Evolutionary conservation across 2,797 vertebrate genomes (phyloP), one percentile per base, ranked within the genome.

Genomic region (Pygocentrus nattereri): DNA sequence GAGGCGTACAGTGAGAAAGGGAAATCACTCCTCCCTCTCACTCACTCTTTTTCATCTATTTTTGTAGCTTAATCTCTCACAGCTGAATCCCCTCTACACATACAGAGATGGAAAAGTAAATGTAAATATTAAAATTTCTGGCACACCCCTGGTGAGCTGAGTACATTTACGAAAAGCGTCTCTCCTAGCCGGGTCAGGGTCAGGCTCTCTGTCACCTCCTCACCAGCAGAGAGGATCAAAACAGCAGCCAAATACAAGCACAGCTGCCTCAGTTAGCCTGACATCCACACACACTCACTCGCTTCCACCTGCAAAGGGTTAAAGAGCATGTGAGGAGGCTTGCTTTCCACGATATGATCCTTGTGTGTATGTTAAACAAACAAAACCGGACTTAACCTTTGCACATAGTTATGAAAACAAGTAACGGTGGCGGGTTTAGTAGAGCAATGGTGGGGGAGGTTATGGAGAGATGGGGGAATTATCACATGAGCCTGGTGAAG

Each of bases 301-400:
- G 82, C 31, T 78, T 81, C 19, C 88, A 92, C 89, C 88, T 92
- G 84, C 83, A 81, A 81, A 79, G 83, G 85, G 89, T 89, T 87
- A 90, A 89, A 87, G 75, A 80, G 61, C 83, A 82, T 41, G 68
- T 67, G 72, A 87, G 64, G 84, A 79, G 21, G 87, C 89, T 90
- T 91, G 88, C 91, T 92, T 93, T 91, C 88, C 83, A 87, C 64
- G 81, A 83, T 77, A 82, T 85, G 74, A 47, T 86, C 71, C 78
- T 64, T 87, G 90, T 93, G 88, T 92, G 85, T 87, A 93, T 27
- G 71, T 88, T 90, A 92, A 93, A 93, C 91, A 94, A 93, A 90
- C 89, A 91, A 70, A 86, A 86, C 76, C 76, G 47, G 89, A 90
- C 85, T 88, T 90, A 89, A 92, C 90, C 91, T 94, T 93, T 92